Evolutionary conservation across 1,140 invertebrate species (phyloP).

Genomic region (Conus betulinus): DNA sequence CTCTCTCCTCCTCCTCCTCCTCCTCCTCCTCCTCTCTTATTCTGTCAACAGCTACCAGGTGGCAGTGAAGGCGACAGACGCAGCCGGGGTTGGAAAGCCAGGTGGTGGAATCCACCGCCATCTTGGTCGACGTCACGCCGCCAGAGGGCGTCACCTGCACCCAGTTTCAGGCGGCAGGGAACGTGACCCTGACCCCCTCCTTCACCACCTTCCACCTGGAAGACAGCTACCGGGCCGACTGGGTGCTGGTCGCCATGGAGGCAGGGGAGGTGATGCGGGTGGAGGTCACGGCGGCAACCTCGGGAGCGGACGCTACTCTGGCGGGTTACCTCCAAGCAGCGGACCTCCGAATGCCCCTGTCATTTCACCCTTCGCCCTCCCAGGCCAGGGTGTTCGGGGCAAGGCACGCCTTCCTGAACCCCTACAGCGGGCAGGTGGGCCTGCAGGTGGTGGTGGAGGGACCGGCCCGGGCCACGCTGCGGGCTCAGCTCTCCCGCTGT

Average conservation of each 20-base stretch:
- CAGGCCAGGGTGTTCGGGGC: not conserved
- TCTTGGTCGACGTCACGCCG: slow-evolving; percentile 48
- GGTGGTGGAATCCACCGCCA: slow-evolving; percentile 23
- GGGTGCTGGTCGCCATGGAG: not conserved
- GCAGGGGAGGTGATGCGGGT: not conserved
- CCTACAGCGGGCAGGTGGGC: not conserved
- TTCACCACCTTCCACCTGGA: not conserved
- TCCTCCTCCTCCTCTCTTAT: too few species aligned
- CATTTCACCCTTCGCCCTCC: not conserved
- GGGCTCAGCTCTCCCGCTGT: not conserved
- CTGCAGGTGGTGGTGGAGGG: slow-evolving; percentile 8
- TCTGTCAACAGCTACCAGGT: slow-evolving; percentile 21
- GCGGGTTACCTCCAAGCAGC: not conserved
- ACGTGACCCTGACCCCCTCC: not conserved
- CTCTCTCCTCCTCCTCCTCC: not conserved
- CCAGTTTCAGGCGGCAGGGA: not conserved
- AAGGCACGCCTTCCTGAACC: not conserved
- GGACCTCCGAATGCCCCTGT: not conserved
- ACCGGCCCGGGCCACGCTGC: not conserved
- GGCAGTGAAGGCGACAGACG: slow-evolving; percentile 49
- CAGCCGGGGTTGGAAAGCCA: slow-evolving; percentile 48
- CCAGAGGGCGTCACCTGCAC: slow-evolving; percentile 40
- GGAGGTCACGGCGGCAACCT: not conserved
- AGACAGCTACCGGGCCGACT: not conserved
- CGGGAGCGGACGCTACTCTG: not conserved